Evolutionary conservation across 2,797 vertebrate species (phyloP).

Genomic region (Danio jaintianensis): DNA sequence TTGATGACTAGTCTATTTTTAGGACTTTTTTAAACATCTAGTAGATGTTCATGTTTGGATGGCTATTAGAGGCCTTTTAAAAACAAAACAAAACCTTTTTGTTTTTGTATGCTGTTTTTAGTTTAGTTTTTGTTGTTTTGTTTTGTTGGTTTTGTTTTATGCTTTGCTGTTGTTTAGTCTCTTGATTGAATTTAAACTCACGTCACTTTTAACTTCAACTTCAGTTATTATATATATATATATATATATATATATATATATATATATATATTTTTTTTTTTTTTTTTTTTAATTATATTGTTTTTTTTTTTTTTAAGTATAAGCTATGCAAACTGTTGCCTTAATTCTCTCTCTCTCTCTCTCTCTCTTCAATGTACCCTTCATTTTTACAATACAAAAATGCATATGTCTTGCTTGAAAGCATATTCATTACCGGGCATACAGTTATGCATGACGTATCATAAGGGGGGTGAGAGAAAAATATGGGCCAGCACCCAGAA

Average conservation of each 20-base stretch:
- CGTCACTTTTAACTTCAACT: background rate
- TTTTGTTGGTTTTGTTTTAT: background rate
- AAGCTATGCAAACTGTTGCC: background rate
- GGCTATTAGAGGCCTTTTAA: no score
- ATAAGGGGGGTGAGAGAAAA: background rate
- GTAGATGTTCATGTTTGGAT: no score
- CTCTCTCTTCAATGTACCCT: background rate
- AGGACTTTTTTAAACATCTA: no score
- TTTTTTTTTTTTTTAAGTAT: no score
- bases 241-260: no score
- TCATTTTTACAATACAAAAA: constrained; percentile 7
- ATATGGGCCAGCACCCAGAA: constrained; percentile 26
- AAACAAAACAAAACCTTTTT: no score
- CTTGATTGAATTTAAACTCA: background rate
- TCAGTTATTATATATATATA: no score
- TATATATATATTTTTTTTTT: no score
- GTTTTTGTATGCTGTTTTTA: no score
- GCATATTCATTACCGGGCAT: background rate
- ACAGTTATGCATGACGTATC: constrained; percentile 11
- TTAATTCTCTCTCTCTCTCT: background rate
- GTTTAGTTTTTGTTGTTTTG: background rate
- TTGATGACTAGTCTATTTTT: no score
- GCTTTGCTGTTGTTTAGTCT: background rate
- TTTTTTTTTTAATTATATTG: no score
- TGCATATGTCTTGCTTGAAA: background rate